A percentile compares a stretch with the other conserved stretches of the same genome.
Conservation (phyloP, 2,113 vertebrate genomes). For the Oryzias celebensis region DNA sequence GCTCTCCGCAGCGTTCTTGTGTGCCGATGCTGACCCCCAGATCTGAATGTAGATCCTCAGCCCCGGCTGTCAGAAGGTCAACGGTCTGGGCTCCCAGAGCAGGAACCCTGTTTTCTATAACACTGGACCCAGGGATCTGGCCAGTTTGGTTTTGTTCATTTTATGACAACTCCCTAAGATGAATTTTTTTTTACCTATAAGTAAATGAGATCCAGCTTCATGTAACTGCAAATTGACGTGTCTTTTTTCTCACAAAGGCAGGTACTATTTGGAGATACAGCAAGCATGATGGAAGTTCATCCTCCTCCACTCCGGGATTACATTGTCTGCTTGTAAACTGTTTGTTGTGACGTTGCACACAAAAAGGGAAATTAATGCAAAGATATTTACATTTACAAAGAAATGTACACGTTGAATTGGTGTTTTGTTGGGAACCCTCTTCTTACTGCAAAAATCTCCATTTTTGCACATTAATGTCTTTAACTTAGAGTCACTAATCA, state of each 20-base stretch:
- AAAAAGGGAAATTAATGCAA: neutral
- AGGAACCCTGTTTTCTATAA: slow-evolving; percentile 41
- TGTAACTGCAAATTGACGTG: no score
- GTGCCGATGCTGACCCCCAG: slow-evolving; percentile 74
- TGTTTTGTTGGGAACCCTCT: neutral
- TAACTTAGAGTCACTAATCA: neutral
- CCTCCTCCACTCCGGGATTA: no score
- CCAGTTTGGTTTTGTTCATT: slow-evolving; percentile 44
- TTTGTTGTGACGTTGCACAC: no score
- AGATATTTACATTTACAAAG: neutral
- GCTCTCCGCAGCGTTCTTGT: slow-evolving; percentile 81
- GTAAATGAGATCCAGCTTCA: no score
- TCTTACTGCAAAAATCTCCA: no score
- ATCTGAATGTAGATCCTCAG: slow-evolving; percentile 57
- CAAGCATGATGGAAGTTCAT: no score
- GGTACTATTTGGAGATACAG: no score
- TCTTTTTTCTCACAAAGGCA: no score
- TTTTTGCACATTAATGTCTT: neutral
- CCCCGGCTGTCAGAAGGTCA: slow-evolving; percentile 74
- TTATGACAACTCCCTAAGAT: no score
- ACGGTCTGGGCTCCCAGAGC: slow-evolving; percentile 51
- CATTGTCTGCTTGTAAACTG: no score
- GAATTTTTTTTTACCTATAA: no score
- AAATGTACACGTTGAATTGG: neutral
- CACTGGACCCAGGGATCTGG: slow-evolving; percentile 36